These are phyloP conservation scores for Sisyra terminalis DNA, from an alignment of 2,888 invertebrate genomes.

Conservation along the genomic window DNA sequence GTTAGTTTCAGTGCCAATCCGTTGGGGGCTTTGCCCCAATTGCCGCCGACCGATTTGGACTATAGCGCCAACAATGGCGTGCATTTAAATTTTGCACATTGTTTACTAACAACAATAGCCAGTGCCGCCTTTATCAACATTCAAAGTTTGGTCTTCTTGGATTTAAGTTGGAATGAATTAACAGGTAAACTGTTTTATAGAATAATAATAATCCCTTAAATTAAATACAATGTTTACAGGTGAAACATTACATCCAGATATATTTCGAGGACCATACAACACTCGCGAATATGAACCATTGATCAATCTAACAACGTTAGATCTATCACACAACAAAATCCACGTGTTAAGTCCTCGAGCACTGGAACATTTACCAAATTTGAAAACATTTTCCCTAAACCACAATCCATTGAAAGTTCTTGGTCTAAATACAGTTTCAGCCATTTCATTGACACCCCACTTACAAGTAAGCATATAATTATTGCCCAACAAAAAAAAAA, in stretches of 20 bases:
- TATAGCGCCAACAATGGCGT: slow-evolving; percentile 16
- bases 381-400: slow-evolving; percentile 40
- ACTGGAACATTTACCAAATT: slow-evolving; percentile 45
- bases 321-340: slow-evolving; percentile 45
- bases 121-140: slow-evolving; percentile 34
- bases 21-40: slow-evolving; percentile 29
- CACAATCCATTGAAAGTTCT: slow-evolving; percentile 42
- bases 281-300: slow-evolving; percentile 37
- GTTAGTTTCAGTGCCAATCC: slow-evolving; percentile 40
- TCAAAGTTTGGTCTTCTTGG: slow-evolving; percentile 32
- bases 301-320: slow-evolving; percentile 36
- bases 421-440: slow-evolving; percentile 34
- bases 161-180: slow-evolving; percentile 38
- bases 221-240: slow-evolving; percentile 26
- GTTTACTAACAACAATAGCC: slow-evolving; percentile 32
- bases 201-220: slow-evolving; percentile 4
- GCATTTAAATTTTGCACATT: slow-evolving; percentile 34
- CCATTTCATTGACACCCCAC: slow-evolving; percentile 24
- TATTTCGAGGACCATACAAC: slow-evolving; percentile 48
- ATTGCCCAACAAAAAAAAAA: too few species aligned
- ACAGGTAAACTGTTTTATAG: slow-evolving; percentile 26
- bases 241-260: slow-evolving; percentile 41
- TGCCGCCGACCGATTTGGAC: slow-evolving; percentile 28
- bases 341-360: slow-evolving; percentile 40
- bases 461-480: too few species aligned